phyloP scores from a whole-genome alignment of 1,140 invertebrate genomes.

The Drosophila takahashii region DNA sequence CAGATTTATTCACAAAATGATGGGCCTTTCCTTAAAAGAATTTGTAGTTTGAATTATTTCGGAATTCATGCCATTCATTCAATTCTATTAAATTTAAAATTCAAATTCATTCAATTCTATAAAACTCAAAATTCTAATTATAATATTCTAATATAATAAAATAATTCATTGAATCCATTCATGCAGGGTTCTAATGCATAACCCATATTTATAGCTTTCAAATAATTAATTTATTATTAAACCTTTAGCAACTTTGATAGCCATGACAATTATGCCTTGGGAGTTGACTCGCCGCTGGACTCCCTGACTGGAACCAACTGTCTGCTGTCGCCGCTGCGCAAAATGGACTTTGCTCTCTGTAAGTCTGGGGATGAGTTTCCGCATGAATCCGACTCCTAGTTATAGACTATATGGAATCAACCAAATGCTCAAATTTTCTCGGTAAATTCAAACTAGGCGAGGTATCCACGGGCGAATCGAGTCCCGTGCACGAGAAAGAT shows the following conservation, averaged over 20 bases:
- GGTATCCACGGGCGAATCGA: conserved; percentile 87
- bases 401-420: conserved; percentile 15
- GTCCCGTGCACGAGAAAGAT: conserved; percentile 91
- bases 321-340: conserved; percentile 83
- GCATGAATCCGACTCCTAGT: conserved; percentile 15
- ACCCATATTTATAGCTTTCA: too few species aligned
- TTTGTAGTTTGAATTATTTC: too few species aligned
- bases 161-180: too few species aligned
- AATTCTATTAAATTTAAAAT: too few species aligned
- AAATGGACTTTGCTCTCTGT: conserved; percentile 90
- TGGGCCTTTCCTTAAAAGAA: too few species aligned
- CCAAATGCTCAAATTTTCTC: conserved; percentile 51
- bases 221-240: not conserved
- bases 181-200: too few species aligned
- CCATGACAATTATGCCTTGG: conserved; percentile 70
- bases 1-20: too few species aligned
- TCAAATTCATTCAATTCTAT: too few species aligned
- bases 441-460: conserved; percentile 86
- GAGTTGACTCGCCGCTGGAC: conserved; percentile 85
- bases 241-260: conserved; percentile 65
- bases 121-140: too few species aligned
- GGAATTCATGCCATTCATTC: too few species aligned
- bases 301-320: conserved; percentile 62
- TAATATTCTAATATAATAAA: too few species aligned
- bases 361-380: conserved; percentile 84